Percentiles rank a stretch among this genome's conserved stretches.
These are phyloP conservation scores for Eulithis prunata DNA, from an alignment of 2,888 invertebrate genomes.

Conservation along the genomic window DNA sequence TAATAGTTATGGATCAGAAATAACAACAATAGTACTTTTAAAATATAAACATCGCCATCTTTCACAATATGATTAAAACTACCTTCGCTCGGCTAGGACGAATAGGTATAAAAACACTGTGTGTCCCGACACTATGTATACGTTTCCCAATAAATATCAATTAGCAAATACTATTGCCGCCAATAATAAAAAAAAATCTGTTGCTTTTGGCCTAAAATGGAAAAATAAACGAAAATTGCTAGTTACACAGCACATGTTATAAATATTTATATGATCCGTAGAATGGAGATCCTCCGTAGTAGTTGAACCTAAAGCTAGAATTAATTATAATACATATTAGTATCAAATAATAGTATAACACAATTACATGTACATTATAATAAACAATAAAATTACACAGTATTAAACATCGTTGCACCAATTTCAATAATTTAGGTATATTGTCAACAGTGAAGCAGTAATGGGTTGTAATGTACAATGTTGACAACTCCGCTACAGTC, in stretches of 20 bases:
- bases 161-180: too few relatives aligned
- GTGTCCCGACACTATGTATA: too few relatives aligned
- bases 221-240: too few relatives aligned
- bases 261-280: conserved; percentile 2
- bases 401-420: conserved; percentile 72
- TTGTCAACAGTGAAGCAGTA: conserved; percentile 74
- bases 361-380: conserved; percentile 35
- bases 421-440: conserved; percentile 66
- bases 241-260: not conserved
- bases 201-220: too few relatives aligned
- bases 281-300: conserved; percentile 16
- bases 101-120: too few relatives aligned
- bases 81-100: too few relatives aligned
- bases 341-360: conserved; percentile 14
- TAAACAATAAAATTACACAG: conserved; percentile 21
- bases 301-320: conserved; percentile 27
- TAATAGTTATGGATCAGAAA: too few relatives aligned
- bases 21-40: too few relatives aligned
- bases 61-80: too few relatives aligned
- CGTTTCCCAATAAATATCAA: too few relatives aligned
- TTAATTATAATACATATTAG: conserved; percentile 8
- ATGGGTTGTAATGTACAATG: conserved; percentile 81
- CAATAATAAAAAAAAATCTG: too few relatives aligned
- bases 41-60: too few relatives aligned
- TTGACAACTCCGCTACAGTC: conserved; percentile 70